Evolutionary conservation across 2,888 invertebrate species (phyloP), one percentile per base, ranked within the genome.

Genomic region (Rotaria macrura): DNA sequence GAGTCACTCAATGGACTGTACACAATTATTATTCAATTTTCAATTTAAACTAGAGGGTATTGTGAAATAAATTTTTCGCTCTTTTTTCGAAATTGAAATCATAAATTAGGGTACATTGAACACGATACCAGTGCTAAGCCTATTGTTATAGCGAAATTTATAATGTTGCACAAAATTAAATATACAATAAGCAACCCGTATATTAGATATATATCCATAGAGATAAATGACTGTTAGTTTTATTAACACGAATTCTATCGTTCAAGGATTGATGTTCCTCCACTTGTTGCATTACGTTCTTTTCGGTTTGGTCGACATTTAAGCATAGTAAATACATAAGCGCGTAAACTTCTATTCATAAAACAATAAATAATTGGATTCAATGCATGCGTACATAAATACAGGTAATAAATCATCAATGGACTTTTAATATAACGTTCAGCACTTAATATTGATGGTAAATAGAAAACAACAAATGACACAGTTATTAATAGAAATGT

Each of bases 361-460:
- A 86, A 86, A 38, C 86, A 86, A 52, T 86, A 86, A 84, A 86
- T 86, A 23, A 86, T 84, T 54, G 86, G 86, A 84, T 86, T 86
- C 20, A 86, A 74, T 55, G 86, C 86, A 25, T 84, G 84, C 65
- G 84, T 86, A 34, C 72, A 84, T n/a, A 86, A 79, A 83, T 86
- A 86, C 1, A 84, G 57, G 84, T 86, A 86, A 55, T 79, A 84
- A 54, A 86, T 74, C 9, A 43, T 84, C 7, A 86, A n/a, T 10
- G 86, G 79, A 23, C 52, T 54, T 38, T 74, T 74, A 4, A 86
- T 84, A 34, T 40, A 72, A 25, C 84, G 54, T 52, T 84, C 84
- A 38, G 86, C 84, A 55, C n/a, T 49, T 17, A 84, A 74, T 83
- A 84, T 86, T 34, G 86, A 86, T 34, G 86, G 86, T 40, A 84